Evolutionary conservation across 2,888 invertebrate species (phyloP).

Genomic region (Drosophila anomalata): DNA sequence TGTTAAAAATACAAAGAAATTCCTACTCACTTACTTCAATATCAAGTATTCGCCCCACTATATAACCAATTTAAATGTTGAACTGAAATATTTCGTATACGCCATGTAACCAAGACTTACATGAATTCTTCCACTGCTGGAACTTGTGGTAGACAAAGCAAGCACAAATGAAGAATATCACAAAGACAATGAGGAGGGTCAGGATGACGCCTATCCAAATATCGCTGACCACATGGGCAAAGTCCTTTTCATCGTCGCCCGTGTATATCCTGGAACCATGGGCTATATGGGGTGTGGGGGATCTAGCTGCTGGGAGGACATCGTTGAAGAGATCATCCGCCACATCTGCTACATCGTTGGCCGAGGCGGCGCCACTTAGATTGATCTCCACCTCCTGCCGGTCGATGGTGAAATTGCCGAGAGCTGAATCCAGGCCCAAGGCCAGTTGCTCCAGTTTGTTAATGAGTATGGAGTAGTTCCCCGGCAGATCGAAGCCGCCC

Average conservation of each 20-base stretch:
- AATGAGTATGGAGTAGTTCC: slow-evolving; percentile 82
- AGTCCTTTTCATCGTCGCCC: slow-evolving; percentile 84
- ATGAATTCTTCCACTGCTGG: slow-evolving; percentile 87
- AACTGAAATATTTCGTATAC: slow-evolving; percentile 19
- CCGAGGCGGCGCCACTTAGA: slow-evolving; percentile 59
- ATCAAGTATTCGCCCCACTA: slow-evolving; percentile 25
- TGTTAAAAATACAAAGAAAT: background rate
- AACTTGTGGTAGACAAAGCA: slow-evolving; percentile 87
- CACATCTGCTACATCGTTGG: slow-evolving; percentile 58
- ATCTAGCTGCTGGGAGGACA: slow-evolving; percentile 65
- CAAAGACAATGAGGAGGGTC: slow-evolving; percentile 86
- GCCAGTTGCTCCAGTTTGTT: slow-evolving; percentile 82
- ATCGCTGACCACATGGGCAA: slow-evolving; percentile 86
- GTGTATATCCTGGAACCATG: slow-evolving; percentile 67
- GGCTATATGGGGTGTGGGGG: slow-evolving; percentile 62
- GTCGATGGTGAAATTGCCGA: slow-evolving; percentile 79
- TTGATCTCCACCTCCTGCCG: slow-evolving; percentile 80
- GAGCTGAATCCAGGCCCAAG: slow-evolving; percentile 78
- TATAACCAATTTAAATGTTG: background rate
- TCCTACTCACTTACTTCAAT: too few relatives aligned
- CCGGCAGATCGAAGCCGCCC: slow-evolving; percentile 74
- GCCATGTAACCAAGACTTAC: slow-evolving; percentile 83
- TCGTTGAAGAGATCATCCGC: slow-evolving; percentile 66
- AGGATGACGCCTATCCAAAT: slow-evolving; percentile 87
- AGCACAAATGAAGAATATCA: slow-evolving; percentile 87